A percentile compares a stretch with the other conserved stretches of the same genome.
Evolutionary conservation across 2,888 invertebrate genomes (phyloP).

Genomic region (Andrena chrysosceles): DNA sequence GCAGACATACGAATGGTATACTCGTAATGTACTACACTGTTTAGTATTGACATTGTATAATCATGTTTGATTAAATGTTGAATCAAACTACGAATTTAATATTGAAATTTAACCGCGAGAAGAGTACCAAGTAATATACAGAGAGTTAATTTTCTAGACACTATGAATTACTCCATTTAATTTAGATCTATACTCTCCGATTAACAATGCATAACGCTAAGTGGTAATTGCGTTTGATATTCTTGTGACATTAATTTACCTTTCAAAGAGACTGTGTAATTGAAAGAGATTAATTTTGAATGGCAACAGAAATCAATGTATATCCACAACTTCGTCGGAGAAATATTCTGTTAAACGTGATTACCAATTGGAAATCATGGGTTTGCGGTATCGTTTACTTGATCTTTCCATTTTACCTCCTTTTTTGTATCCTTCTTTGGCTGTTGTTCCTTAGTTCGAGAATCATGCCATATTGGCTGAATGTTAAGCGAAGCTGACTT

Average conservation of each 20-base stretch:
- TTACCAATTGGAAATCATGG: conserved; percentile 32
- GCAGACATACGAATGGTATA: conserved; percentile 56
- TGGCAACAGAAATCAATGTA: not conserved
- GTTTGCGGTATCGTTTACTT: conserved; percentile 6
- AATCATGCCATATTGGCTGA: not conserved
- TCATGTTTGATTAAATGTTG: conserved; percentile 57
- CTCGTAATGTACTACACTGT: conserved; percentile 55
- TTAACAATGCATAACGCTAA: not conserved
- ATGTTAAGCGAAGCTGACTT: not conserved
- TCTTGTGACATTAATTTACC: not conserved
- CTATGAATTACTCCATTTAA: conserved; percentile 2
- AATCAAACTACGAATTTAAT: conserved; percentile 51
- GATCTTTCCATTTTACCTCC: conserved; percentile 67
- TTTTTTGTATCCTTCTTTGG: conserved; percentile 24
- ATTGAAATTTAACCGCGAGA: conserved; percentile 43
- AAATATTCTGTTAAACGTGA: conserved; percentile 27
- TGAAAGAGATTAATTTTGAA: conserved; percentile 1
- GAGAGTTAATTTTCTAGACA: conserved; percentile 22
- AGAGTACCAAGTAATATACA: conserved; percentile 26
- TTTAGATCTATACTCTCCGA: conserved; percentile 20
- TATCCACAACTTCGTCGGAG: not conserved
- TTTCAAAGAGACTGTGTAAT: not conserved
- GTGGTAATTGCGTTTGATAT: conserved; percentile 27
- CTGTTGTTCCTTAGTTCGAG: not conserved
- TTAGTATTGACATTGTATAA: conserved; percentile 58